Percentiles rank a stretch among this genome's conserved stretches.
These are phyloP conservation scores for Drosophila obscura DNA, from an alignment of 1,140 invertebrate genomes.

Conservation along the genomic window DNA sequence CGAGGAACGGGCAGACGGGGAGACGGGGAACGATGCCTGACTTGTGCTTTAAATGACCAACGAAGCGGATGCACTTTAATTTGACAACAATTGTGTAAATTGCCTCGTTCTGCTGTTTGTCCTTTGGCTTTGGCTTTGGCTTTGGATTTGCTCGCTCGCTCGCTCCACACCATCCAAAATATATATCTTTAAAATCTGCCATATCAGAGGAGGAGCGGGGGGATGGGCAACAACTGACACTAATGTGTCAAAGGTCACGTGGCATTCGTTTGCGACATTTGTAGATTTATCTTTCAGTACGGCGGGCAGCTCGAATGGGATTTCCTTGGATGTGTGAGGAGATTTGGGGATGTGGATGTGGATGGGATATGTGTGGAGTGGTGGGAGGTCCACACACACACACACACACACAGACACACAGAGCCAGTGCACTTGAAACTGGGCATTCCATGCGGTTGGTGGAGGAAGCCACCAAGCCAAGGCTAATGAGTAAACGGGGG, in stretches of 20 bases:
- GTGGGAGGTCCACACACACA: background rate
- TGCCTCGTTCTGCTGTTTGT: conserved; percentile 77
- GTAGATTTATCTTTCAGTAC: conserved; percentile 67
- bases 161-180: conserved; percentile 10
- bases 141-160: conserved; percentile 1
- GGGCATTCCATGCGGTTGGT: too few species aligned
- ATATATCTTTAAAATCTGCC: conserved; percentile 18
- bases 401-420: too few species aligned
- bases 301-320: conserved; percentile 34
- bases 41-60: conserved; percentile 79
- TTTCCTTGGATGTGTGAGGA: background rate
- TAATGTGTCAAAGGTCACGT: conserved; percentile 83
- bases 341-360: conserved; percentile 3
- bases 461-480: too few species aligned
- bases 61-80: conserved; percentile 83
- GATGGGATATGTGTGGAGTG: conserved; percentile 12
- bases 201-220: too few species aligned
- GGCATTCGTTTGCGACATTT: conserved; percentile 80
- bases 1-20: too few species aligned
- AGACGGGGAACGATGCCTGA: conserved; percentile 1
- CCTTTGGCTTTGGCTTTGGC: conserved; percentile 48
- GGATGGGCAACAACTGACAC: conserved; percentile 69
- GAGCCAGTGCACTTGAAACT: conserved; percentile 15
- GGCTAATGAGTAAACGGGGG: conserved; percentile 33
- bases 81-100: conserved; percentile 83